phyloP scores from a whole-genome alignment of 2,113 vertebrate species.

The Rana temporaria region DNA sequence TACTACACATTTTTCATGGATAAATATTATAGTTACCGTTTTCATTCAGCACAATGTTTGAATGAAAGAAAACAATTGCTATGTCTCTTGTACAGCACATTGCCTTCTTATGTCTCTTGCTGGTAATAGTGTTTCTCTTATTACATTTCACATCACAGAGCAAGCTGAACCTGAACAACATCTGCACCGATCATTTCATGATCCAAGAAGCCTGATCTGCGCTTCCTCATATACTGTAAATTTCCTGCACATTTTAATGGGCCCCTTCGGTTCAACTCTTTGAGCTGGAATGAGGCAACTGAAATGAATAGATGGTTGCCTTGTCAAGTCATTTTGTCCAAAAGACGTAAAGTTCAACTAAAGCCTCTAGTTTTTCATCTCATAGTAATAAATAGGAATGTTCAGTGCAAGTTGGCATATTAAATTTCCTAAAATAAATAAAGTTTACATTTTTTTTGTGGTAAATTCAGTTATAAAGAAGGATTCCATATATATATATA shows the following conservation, averaged over 20 bases:
- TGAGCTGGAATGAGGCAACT: not conserved
- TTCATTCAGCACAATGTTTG: too few species aligned
- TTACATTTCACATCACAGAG: constrained; percentile 29
- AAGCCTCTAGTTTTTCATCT: too few species aligned
- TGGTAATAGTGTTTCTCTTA: constrained; percentile 41
- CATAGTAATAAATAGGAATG: too few species aligned
- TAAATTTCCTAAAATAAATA: too few species aligned
- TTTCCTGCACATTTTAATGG: constrained; percentile 27
- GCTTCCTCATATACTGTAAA: constrained; percentile 14
- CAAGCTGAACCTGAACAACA: constrained; percentile 24
- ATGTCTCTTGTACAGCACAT: constrained; percentile 12
- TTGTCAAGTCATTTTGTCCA: not conserved
- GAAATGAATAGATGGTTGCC: not conserved
- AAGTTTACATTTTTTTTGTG: too few species aligned
- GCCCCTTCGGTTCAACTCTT: not conserved
- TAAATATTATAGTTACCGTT: too few species aligned
- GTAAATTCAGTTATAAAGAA: too few species aligned
- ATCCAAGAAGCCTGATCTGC: constrained; percentile 22
- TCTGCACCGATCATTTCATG: constrained; percentile 37
- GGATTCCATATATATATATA: too few species aligned
- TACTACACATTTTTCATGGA: too few species aligned
- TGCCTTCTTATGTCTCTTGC: constrained; percentile 21
- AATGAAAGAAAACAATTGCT: not conserved
- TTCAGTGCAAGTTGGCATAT: too few species aligned
- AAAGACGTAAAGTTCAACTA: not conserved